Evolutionary conservation across 1,140 invertebrate genomes (phyloP), one percentile per base, ranked within the genome.

Genomic region (Radopholus similis): DNA sequence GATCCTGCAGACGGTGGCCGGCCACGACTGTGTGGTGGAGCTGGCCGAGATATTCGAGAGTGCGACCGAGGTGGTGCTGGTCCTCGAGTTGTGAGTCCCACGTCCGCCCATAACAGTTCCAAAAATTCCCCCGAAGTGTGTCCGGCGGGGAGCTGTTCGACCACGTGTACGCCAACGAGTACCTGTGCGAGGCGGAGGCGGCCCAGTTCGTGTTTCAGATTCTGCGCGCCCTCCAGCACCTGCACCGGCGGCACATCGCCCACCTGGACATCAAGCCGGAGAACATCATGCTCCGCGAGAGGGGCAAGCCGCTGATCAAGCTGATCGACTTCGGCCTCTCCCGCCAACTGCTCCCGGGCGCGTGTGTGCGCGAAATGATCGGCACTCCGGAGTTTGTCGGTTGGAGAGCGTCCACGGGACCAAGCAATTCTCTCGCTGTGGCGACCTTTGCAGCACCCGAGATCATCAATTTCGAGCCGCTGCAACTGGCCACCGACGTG

Each of bases 311-410:
- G 75, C 77, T 83, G 15, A 84, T 88, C 38, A 88, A 88, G 76
- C 76, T 88, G 15, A 88, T 88, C 82, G 89, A 89, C 82, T 88
- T 89, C 84, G 89, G 89, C 57, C 83, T 89, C 40, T 88, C 88
- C 5, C 84, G 87, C 82, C 83, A 83, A 44, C 83, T 87, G 13
- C 64, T 69, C 3, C 79, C 83, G 5, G 83, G 82, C 18, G 74
- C 81, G 32, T 83, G 84, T 79, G 84, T 81, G 37, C 78, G 84
- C 60, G 86, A 87, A 59, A 84, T 87, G 79, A 84, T 86, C 73
- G 87, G 87, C 40, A 87, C 87, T 6, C 86, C 86, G 4, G 86
- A 87, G 71, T 87, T 87, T 83, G 84, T 87, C 30, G 86, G 85
- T 86, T 68, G 68, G 77, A 49, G 26, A 42, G 38, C 38, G n/a